These are phyloP conservation scores for Serrognathus titanus DNA, from an alignment of 2,888 invertebrate genomes.

Conservation along the genomic window DNA sequence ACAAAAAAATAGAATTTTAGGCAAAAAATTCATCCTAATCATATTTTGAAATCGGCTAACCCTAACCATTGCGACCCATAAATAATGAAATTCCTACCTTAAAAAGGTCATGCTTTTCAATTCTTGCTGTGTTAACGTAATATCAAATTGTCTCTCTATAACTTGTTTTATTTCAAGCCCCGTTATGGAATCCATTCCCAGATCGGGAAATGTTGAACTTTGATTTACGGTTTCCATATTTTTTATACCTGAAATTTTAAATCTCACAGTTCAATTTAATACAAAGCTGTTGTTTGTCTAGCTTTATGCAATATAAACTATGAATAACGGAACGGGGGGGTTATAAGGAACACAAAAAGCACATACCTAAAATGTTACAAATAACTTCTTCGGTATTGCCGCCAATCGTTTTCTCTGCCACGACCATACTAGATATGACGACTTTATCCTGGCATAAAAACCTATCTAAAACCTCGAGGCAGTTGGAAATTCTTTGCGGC, in stretches of 20 bases:
- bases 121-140: constrained; percentile 82
- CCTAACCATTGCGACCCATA: too few relatives aligned
- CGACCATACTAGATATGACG: constrained; percentile 79
- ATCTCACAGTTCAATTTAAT: constrained; percentile 45
- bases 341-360: constrained; percentile 66
- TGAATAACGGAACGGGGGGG: constrained; percentile 26
- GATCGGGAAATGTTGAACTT: constrained; percentile 75
- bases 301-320: too few relatives aligned
- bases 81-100: constrained; percentile 43
- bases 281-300: too few relatives aligned
- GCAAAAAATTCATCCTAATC: too few relatives aligned
- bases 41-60: too few relatives aligned
- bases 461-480: constrained; percentile 60
- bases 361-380: constrained; percentile 61
- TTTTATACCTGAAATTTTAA: constrained; percentile 52
- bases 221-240: constrained; percentile 68
- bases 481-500: constrained; percentile 64
- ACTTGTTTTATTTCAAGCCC: constrained; percentile 94
- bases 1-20: too few relatives aligned
- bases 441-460: constrained; percentile 66
- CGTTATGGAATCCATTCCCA: constrained; percentile 98
- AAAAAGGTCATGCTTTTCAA: constrained; percentile 77
- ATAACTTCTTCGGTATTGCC: constrained; percentile 59
- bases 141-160: constrained; percentile 83
- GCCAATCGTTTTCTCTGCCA: constrained; percentile 71